Percentiles rank a stretch among this genome's conserved stretches.
Evolutionary conservation across 2,888 invertebrate genomes (phyloP).

Genomic region (Lycophotia porphyrea): DNA sequence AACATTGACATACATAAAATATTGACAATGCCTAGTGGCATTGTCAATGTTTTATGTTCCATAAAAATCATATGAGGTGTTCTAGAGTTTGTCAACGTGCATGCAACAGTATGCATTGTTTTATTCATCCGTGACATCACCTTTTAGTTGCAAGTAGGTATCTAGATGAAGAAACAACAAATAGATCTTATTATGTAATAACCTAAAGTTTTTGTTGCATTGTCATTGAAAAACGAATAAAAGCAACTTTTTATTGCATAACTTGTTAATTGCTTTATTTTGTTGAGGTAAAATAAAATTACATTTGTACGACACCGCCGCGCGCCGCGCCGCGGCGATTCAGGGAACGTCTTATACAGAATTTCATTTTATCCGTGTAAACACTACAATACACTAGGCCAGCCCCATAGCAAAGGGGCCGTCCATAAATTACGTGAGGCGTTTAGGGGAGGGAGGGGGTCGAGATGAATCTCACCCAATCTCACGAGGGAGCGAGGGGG

Average conservation of each 20-base stretch:
- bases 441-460: no score
- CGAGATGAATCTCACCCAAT: no score
- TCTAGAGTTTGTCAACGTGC: conserved; percentile 23
- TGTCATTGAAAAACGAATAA: neutral
- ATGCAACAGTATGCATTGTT: conserved; percentile 29
- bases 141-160: conserved; percentile 18
- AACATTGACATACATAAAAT: no score
- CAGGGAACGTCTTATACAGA: neutral
- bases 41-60: conserved; percentile 29
- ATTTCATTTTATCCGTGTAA: neutral
- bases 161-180: conserved; percentile 1
- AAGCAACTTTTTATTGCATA: conserved; percentile 3
- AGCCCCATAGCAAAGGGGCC: no score
- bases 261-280: conserved; percentile 3
- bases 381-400: no score
- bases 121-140: conserved; percentile 36
- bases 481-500: no score
- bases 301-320: neutral
- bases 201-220: conserved; percentile 5
- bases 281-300: neutral
- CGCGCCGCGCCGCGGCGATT: neutral
- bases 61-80: conserved; percentile 40
- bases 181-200: neutral
- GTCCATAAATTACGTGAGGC: no score
- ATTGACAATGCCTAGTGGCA: no score